phyloP scores from a whole-genome alignment of 2,888 invertebrate genomes.

The Rambutsinella grinnellia region DNA sequence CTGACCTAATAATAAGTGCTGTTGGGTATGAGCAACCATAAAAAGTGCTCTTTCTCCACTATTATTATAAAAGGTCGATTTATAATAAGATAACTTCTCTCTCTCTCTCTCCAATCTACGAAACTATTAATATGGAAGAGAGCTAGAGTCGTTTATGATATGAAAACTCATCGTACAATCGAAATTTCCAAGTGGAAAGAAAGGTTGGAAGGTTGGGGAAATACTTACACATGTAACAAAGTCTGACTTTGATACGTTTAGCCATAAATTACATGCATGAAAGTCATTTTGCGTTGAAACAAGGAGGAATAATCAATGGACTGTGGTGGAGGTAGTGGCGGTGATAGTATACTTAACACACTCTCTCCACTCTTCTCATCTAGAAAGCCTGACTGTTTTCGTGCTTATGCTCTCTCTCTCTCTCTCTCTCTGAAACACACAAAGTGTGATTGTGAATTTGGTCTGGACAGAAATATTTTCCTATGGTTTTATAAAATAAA shows the following conservation, averaged over 20 bases:
- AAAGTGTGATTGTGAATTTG: slow-evolving; percentile 52
- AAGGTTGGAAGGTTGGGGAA: neutral
- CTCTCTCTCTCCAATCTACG: slow-evolving; percentile 42
- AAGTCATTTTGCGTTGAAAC: slow-evolving; percentile 59
- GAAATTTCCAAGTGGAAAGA: too few relatives aligned
- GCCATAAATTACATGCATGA: slow-evolving; percentile 58
- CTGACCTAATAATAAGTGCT: too few relatives aligned
- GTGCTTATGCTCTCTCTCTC: slow-evolving; percentile 52
- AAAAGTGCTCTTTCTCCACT: too few relatives aligned
- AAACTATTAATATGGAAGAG: slow-evolving; percentile 43
- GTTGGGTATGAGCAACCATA: too few relatives aligned
- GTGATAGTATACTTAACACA: neutral
- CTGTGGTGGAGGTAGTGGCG: slow-evolving; percentile 39
- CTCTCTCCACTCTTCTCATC: slow-evolving; percentile 13
- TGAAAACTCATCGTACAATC: neutral
- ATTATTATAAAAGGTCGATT: slow-evolving; percentile 30
- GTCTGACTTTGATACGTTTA: slow-evolving; percentile 57
- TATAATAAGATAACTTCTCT: slow-evolving; percentile 50
- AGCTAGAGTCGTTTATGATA: slow-evolving; percentile 10
- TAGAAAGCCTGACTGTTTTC: slow-evolving; percentile 48
- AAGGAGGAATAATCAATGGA: slow-evolving; percentile 58
- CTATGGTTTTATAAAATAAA: slow-evolving; percentile 30
- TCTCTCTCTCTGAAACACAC: too few relatives aligned
- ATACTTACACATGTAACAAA: slow-evolving; percentile 11
- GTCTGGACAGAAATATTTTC: slow-evolving; percentile 46